phyloP scores from a whole-genome alignment of 2,888 invertebrate genomes.

The Phortica magna region DNA sequence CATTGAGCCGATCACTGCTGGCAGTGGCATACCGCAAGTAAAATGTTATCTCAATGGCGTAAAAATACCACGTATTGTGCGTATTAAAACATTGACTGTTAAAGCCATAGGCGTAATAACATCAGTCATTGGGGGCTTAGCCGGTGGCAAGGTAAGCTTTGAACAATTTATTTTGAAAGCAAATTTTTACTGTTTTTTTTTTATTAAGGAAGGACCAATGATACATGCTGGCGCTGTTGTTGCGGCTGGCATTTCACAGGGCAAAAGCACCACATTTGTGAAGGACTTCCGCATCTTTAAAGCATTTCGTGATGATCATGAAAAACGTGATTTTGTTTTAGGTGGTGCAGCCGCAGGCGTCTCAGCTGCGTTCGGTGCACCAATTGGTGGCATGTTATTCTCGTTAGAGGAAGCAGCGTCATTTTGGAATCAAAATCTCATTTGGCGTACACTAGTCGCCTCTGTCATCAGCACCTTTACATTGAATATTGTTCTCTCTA shows the following conservation, averaged over 20 bases:
- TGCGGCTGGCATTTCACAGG: slow-evolving; percentile 98
- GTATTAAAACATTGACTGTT: slow-evolving; percentile 93
- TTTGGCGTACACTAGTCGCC: slow-evolving; percentile 98
- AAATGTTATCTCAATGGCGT: slow-evolving; percentile 99
- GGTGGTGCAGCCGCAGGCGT: slow-evolving; percentile 99
- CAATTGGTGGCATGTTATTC: slow-evolving; percentile 96
- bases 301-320: slow-evolving; percentile 97
- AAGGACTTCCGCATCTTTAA: slow-evolving; percentile 90
- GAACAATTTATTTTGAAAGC: background rate
- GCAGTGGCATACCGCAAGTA: slow-evolving; percentile 98
- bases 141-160: slow-evolving; percentile 87
- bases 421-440: slow-evolving; percentile 98
- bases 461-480: slow-evolving; percentile 97
- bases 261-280: slow-evolving; percentile 91
- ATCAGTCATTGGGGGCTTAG: slow-evolving; percentile 96
- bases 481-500: slow-evolving; percentile 90
- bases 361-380: slow-evolving; percentile 98
- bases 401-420: slow-evolving; percentile 98
- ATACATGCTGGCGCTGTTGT: slow-evolving; percentile 99
- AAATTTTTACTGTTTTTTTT: background rate
- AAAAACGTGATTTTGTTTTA: slow-evolving; percentile 98
- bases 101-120: slow-evolving; percentile 96
- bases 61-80: slow-evolving; percentile 94
- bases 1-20: slow-evolving; percentile 93
- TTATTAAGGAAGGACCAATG: slow-evolving; percentile 96